These are phyloP conservation scores for Athetis lepigone DNA, from an alignment of 2,888 invertebrate species.

Conservation along the genomic window DNA sequence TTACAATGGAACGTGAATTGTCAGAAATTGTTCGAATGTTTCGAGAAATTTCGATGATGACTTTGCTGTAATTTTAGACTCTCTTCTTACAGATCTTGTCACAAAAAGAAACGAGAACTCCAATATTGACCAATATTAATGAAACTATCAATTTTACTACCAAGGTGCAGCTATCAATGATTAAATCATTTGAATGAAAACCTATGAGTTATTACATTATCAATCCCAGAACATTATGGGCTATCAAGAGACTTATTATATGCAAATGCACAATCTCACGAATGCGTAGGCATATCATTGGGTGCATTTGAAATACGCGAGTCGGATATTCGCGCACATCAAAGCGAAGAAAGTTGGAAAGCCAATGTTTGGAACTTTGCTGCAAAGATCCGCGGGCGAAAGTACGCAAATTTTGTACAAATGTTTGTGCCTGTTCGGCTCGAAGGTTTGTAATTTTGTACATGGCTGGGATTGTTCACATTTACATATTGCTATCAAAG, in stretches of 20 bases:
- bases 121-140: slow-evolving; percentile 1
- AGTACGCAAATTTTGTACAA: slow-evolving; percentile 53
- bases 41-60: background rate
- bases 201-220: slow-evolving; percentile 47
- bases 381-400: slow-evolving; percentile 43
- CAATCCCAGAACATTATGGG: slow-evolving; percentile 37
- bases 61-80: background rate
- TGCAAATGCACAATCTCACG: slow-evolving; percentile 48
- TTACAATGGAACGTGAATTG: slow-evolving; percentile 30
- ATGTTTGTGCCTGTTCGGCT: slow-evolving; percentile 44
- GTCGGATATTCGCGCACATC: slow-evolving; percentile 57
- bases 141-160: slow-evolving; percentile 28
- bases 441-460: slow-evolving; percentile 25
- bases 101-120: slow-evolving; percentile 1
- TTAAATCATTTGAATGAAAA: slow-evolving; percentile 47
- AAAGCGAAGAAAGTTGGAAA: slow-evolving; percentile 60
- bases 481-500: slow-evolving; percentile 36
- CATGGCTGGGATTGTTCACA: slow-evolving; percentile 19
- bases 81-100: background rate
- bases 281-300: slow-evolving; percentile 55
- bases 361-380: slow-evolving; percentile 51
- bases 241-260: slow-evolving; percentile 48
- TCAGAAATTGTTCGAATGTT: slow-evolving; percentile 13
- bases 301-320: slow-evolving; percentile 52
- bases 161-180: slow-evolving; percentile 20